Percentiles rank a stretch among this genome's conserved stretches.
Conservation (phyloP, 2,888 invertebrate species). For the Chalcis sispes region DNA sequence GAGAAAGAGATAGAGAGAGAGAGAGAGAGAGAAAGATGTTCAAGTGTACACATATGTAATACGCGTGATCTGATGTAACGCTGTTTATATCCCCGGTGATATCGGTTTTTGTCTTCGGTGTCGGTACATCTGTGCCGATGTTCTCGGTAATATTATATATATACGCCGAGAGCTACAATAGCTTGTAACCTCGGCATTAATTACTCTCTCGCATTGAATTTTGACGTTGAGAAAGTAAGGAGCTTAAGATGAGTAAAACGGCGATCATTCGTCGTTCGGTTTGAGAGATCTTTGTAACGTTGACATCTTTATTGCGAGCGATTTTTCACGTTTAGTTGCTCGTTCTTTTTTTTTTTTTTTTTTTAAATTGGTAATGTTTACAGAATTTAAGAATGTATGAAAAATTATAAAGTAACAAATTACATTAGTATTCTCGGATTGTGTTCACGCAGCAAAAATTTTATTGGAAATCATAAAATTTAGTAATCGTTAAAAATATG, state of each 20-base stretch:
- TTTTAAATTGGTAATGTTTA: too few species aligned
- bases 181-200: slow-evolving; percentile 29
- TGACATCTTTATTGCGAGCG: slow-evolving; percentile 17
- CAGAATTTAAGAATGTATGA: too few species aligned
- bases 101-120: slow-evolving; percentile 22
- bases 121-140: background rate
- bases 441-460: too few species aligned
- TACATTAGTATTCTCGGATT: too few species aligned
- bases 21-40: background rate
- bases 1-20: background rate
- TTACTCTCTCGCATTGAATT: slow-evolving; percentile 26
- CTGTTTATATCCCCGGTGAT: slow-evolving; percentile 22
- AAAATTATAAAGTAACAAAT: too few species aligned
- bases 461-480: too few species aligned
- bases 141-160: slow-evolving; percentile 32
- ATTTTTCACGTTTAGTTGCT: background rate
- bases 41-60: background rate
- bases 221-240: background rate
- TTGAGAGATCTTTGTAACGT: background rate
- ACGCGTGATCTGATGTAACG: slow-evolving; percentile 25
- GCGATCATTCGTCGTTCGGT: background rate
- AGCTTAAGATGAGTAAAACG: too few species aligned
- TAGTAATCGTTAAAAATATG: too few species aligned
- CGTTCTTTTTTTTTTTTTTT: too few species aligned
- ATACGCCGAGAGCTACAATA: slow-evolving; percentile 4